Percentiles rank a stretch among this genome's conserved stretches.
phyloP scores from a whole-genome alignment of 2,888 invertebrate species.

The Ctena decussata region DNA sequence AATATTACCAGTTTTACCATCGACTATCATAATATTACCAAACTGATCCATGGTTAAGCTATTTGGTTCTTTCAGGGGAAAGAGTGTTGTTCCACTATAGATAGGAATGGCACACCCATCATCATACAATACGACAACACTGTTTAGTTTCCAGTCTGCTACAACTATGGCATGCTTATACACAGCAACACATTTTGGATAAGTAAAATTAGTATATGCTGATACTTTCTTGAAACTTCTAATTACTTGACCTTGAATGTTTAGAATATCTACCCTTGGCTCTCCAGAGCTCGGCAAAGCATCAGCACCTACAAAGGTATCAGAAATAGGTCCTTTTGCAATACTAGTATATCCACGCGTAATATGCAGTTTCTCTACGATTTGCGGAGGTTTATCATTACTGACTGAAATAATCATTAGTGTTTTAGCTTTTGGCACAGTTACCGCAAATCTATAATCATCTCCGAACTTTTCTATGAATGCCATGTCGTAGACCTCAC shows the following conservation, averaged over 20 bases:
- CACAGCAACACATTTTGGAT: constrained; percentile 48
- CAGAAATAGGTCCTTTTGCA: constrained; percentile 47
- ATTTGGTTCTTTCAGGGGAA: constrained; percentile 43
- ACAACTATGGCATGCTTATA: constrained; percentile 32
- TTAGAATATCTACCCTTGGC: constrained; percentile 45
- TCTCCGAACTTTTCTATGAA: constrained; percentile 45
- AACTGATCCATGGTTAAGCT: constrained; percentile 49
- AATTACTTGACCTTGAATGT: constrained; percentile 32
- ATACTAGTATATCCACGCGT: constrained; percentile 36
- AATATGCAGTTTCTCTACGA: constrained; percentile 34
- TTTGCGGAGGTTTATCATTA: background rate
- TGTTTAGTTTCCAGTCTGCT: constrained; percentile 49
- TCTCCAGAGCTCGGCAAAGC: background rate
- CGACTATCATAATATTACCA: constrained; percentile 55
- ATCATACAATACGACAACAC: constrained; percentile 40
- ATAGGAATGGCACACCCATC: constrained; percentile 43
- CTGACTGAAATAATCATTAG: constrained; percentile 38
- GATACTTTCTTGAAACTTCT: constrained; percentile 28
- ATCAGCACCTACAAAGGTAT: constrained; percentile 49
- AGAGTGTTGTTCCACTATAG: constrained; percentile 43
- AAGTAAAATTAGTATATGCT: constrained; percentile 9
- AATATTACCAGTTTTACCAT: constrained; percentile 49
- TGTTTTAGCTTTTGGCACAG: constrained; percentile 33
- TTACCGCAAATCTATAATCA: constrained; percentile 43
- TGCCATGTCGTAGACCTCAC: constrained; percentile 51